Base-by-base conservation (phyloP, 35 echinoderm and acorn worm genomes). In the Nesometra sesokonis region DNA sequence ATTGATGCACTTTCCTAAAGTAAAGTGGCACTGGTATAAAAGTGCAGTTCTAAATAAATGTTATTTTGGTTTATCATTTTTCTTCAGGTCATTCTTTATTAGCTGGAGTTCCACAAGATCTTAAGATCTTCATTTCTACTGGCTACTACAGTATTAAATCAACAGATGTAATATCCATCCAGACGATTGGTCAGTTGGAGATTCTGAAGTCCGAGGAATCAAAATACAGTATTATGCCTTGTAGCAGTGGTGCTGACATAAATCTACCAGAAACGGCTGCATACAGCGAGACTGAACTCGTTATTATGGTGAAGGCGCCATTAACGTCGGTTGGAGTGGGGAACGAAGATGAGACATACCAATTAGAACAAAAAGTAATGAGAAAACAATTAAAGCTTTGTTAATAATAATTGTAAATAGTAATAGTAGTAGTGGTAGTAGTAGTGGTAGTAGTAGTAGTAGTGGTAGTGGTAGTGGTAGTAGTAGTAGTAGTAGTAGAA, bases 51-150 rank as follows among this genome's bases (percentile, higher is more conserved):
- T 33, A 17, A 0, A 29, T 31, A 0, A 78, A 57, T 9, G 2
- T 29, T 29, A 33, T 5, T 34, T 34, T n/a, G n/a, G 27, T n/a
- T 17, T 0, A 7, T 36, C 5, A 27, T 77, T 2, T 17, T 77
- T 40, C 78, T 85, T 84, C 76, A 76, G 32, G 29, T 83, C 5
- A 84, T 91, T 87, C 86, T 34, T 47, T 98, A 11, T 86, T 89
- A 57, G 86, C 87, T 39, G 95, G 95, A 35, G 85, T 98, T 77
- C 95, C 87, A 17, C 91, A 98, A 80, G 84, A 87, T 13, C 82
- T 98, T 19, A 80, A 46, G 46, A 29, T 98, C 13, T 78, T 46
- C 36, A 82, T 98, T 11, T 89, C 91, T 1, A 94, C 95, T 31
- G 92, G 92, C 17, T 79, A 89, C 82, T 88, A 86, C 84, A 57